A percentile compares a stretch with the other conserved stretches of the same genome.
These are phyloP conservation scores for Nerophis ophidion DNA, from an alignment of 2,113 vertebrate species.

Conservation along the genomic window DNA sequence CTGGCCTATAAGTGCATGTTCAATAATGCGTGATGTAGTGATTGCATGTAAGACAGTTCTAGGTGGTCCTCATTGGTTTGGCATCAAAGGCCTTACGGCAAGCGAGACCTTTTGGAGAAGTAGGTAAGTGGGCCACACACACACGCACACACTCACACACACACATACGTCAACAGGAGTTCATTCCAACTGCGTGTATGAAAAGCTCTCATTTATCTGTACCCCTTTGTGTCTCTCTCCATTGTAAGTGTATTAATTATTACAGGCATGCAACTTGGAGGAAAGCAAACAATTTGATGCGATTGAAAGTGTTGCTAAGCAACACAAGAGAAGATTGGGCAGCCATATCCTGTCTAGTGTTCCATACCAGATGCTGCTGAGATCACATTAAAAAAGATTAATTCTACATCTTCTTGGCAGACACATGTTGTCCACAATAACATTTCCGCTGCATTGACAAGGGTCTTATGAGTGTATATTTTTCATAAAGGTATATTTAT, in stretches of 20 bases:
- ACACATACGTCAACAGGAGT: background rate
- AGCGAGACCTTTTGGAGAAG: background rate
- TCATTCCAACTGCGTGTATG: constrained; percentile 2
- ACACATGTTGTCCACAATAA: background rate
- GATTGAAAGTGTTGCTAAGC: background rate
- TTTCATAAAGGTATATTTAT: background rate
- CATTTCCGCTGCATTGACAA: background rate
- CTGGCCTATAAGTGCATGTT: constrained; percentile 1
- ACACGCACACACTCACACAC: background rate
- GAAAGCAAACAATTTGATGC: background rate
- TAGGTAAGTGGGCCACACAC: constrained; percentile 1
- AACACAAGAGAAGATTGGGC: background rate
- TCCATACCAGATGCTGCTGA: background rate
- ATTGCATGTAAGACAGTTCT: background rate
- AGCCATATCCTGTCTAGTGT: background rate
- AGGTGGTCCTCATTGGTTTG: background rate
- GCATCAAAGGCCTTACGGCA: background rate
- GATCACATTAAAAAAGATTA: background rate
- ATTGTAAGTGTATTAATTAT: background rate
- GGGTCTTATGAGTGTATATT: background rate
- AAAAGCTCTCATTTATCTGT: background rate
- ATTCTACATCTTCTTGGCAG: background rate
- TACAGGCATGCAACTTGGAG: background rate
- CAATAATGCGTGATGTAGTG: constrained; percentile 1
- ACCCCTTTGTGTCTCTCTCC: background rate